A percentile compares a stretch with the other conserved stretches of the same genome.
Evolutionary conservation across 2,888 invertebrate genomes (phyloP).

Genomic region (Scaptomyza tumidula): DNA sequence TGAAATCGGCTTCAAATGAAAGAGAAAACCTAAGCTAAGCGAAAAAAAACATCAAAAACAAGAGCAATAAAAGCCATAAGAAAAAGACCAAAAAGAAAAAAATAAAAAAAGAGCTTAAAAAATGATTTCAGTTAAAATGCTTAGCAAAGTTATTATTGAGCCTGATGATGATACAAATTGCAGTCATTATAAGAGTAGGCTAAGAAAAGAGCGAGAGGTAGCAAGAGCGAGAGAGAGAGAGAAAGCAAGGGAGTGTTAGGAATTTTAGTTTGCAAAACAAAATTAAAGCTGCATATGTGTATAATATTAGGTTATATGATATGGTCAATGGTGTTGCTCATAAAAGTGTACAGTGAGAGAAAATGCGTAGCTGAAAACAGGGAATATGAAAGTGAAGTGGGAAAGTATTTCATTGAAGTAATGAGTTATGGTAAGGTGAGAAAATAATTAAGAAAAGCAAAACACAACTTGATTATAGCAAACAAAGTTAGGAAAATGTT

Average conservation of each 20-base stretch:
- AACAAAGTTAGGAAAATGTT: background rate
- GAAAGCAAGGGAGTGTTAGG: background rate
- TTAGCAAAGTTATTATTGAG: constrained; percentile 66
- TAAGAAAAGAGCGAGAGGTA: background rate
- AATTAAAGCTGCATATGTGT: constrained; percentile 30
- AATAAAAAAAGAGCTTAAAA: constrained; percentile 11
- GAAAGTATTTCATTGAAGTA: background rate
- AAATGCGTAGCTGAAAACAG: background rate
- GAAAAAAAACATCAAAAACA: background rate
- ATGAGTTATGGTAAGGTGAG: background rate
- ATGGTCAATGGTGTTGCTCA: constrained; percentile 21
- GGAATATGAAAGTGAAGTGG: background rate
- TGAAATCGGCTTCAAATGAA: constrained; percentile 69
- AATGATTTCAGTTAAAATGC: constrained; percentile 63
- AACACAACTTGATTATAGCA: background rate
- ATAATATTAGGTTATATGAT: constrained; percentile 15
- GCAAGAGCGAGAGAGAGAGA: background rate
- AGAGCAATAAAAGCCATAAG: constrained; percentile 7
- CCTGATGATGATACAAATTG: constrained; percentile 75
- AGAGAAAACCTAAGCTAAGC: constrained; percentile 43
- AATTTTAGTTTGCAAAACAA: constrained; percentile 28
- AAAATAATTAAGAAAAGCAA: background rate
- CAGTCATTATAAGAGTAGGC: constrained; percentile 48
- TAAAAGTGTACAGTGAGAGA: constrained; percentile 26
- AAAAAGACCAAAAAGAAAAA: constrained; percentile 5